Conservation (phyloP, 2,113 vertebrate genomes). For the Telmatochromis bifrenatus region DNA sequence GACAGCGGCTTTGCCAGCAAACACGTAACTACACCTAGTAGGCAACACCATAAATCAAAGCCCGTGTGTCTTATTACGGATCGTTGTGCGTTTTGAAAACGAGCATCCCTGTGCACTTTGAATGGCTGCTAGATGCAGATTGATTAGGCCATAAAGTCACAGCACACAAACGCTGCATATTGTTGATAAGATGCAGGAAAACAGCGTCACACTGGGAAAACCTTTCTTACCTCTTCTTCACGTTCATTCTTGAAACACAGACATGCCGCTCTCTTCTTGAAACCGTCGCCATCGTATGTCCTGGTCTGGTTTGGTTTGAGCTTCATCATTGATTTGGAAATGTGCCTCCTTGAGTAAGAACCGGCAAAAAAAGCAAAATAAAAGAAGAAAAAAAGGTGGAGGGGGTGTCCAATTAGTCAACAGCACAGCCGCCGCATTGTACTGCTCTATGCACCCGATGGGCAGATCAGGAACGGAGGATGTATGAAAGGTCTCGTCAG, state of each 20-base stretch:
- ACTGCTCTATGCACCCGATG: constrained; percentile 27
- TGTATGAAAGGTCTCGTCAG: not conserved
- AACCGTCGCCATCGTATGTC: constrained; percentile 94
- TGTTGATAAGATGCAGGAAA: not conserved
- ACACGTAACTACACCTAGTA: not conserved
- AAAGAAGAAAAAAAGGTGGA: not conserved
- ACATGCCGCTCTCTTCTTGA: constrained; percentile 94
- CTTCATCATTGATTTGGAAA: constrained; percentile 78
- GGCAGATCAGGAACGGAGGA: not conserved
- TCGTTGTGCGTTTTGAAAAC: not conserved
- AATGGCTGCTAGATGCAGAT: constrained; percentile 10
- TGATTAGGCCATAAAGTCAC: constrained; percentile 33
- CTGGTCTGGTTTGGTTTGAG: constrained; percentile 97
- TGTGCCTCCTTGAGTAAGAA: not conserved
- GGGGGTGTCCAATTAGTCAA: not conserved
- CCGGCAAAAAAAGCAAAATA: not conserved
- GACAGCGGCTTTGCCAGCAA: not conserved
- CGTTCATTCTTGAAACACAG: constrained; percentile 93
- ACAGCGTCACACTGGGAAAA: not conserved
- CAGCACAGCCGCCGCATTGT: constrained; percentile 45
- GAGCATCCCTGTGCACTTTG: not conserved
- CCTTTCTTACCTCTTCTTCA: constrained; percentile 84
- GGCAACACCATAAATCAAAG: not conserved
- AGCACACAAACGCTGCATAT: not conserved
- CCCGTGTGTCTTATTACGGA: not conserved